Evolutionary conservation across 2,888 invertebrate species (phyloP), one percentile per base, ranked within the genome.

Genomic region (Halictus quadricinctus): DNA sequence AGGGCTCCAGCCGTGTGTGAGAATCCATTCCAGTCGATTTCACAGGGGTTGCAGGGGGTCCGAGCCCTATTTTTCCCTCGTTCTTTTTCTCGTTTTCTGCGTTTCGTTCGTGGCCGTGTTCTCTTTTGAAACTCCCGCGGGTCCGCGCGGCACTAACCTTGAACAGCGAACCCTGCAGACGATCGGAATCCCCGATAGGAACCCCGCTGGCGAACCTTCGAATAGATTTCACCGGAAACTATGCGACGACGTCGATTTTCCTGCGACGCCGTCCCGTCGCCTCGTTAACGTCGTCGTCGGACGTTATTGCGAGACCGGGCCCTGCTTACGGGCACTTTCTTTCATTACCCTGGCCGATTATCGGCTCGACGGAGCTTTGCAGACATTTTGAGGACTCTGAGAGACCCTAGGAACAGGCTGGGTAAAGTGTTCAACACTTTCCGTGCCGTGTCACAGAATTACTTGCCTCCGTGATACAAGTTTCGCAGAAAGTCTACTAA

Each of bases 11-110:
- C 93, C 92, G 93, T 90, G 94, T 94, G 93, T 93, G 94, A 93
- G 94, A 94, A 94, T 93, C 93, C 91, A 93, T 93, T 93, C 93
- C 93, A 88, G 89, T 88, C 91, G 92, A 93, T 92, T 93, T 93
- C 93, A 93, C 93, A 93, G 89, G 87, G 84, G 72, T 85, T 78
- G 60, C 85, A 80, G 86, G 86, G 88, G 87, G 85, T 60, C 81
- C 46, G 74, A 13, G 29, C 60, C 43, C 70, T 72, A 70, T 83
- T 70, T 29, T 60, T 29, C 64, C 29, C 25, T 64, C 29, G 7
- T 64, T 29, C 64, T 29, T 25, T 29, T 64, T 29, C 69, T 66
- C 13, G 15, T 36, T 36, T 25, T 25, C 64, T 18, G 29, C 36
- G 15, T 18, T 18, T 21, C 36, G n/a, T 21, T n/a, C 60, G 21